Conservation (phyloP, 2,113 vertebrate genomes). For the Fregata magnificens region DNA sequence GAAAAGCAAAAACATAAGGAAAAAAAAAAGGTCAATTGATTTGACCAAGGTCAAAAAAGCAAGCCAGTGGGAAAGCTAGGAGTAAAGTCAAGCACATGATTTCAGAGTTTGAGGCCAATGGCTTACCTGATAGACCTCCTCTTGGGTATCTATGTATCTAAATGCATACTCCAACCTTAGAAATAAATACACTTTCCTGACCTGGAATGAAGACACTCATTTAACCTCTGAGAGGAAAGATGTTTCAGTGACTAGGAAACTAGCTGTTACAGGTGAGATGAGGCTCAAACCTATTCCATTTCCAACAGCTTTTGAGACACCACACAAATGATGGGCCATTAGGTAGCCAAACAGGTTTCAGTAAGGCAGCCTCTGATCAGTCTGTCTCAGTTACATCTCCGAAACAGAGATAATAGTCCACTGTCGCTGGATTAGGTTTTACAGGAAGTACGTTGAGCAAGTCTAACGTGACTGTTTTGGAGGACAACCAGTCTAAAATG, state of each 20-base stretch:
- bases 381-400: background rate
- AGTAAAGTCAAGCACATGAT: background rate
- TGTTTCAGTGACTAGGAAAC: background rate
- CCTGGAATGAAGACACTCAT: background rate
- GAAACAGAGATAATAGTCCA: background rate
- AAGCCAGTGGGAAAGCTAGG: background rate
- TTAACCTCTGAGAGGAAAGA: background rate
- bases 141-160: background rate
- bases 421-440: background rate
- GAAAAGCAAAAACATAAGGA: background rate
- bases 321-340: fast-evolving
- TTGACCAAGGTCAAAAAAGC: background rate
- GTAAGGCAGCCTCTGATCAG: background rate
- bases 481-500: background rate
- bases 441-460: background rate
- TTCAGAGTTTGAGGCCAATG: background rate
- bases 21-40: background rate
- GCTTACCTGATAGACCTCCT: background rate
- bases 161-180: background rate
- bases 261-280: background rate
- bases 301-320: background rate
- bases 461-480: background rate
- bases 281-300: background rate
- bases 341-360: background rate
- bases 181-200: background rate